Percentiles rank a stretch among this genome's conserved stretches.
Evolutionary conservation across 1,140 invertebrate species (phyloP).

Genomic region (Carposina sasakii): DNA sequence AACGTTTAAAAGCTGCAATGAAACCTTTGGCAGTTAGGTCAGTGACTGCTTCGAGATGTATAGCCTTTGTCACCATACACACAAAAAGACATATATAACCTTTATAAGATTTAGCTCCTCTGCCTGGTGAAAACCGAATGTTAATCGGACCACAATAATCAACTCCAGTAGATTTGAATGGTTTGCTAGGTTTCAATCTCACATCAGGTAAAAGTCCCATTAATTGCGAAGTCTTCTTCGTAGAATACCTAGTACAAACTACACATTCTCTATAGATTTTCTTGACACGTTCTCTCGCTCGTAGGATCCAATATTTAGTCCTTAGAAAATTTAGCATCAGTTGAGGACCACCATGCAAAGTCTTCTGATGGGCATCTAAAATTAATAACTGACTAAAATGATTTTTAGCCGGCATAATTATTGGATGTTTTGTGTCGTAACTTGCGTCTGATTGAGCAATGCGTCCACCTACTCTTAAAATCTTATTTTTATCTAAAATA

Average conservation of each 20-base stretch:
- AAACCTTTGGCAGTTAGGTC: conserved; percentile 32
- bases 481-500: conserved; percentile 8
- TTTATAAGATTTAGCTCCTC: conserved; percentile 9
- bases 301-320: conserved; percentile 33
- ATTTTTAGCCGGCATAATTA: conserved; percentile 11
- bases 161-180: conserved; percentile 32
- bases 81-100: conserved; percentile 16
- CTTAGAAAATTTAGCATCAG: conserved; percentile 23
- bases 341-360: conserved; percentile 31
- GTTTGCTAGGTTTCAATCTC: conserved; percentile 22
- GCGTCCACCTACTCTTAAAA: conserved; percentile 7
- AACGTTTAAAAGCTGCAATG: conserved; percentile 35
- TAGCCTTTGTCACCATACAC: conserved; percentile 13
- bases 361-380: conserved; percentile 21
- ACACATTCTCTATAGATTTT: conserved; percentile 26
- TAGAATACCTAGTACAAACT: conserved; percentile 16
- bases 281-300: conserved; percentile 16
- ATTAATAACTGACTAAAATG: conserved; percentile 18
- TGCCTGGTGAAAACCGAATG: conserved; percentile 9
- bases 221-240: conserved; percentile 11
- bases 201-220: conserved; percentile 32
- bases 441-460: background rate
- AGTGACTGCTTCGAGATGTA: conserved; percentile 21
- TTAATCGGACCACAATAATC: conserved; percentile 39
- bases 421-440: conserved; percentile 9